phyloP scores from a whole-genome alignment of 2,113 vertebrate genomes.

The Festucalex cinctus region DNA sequence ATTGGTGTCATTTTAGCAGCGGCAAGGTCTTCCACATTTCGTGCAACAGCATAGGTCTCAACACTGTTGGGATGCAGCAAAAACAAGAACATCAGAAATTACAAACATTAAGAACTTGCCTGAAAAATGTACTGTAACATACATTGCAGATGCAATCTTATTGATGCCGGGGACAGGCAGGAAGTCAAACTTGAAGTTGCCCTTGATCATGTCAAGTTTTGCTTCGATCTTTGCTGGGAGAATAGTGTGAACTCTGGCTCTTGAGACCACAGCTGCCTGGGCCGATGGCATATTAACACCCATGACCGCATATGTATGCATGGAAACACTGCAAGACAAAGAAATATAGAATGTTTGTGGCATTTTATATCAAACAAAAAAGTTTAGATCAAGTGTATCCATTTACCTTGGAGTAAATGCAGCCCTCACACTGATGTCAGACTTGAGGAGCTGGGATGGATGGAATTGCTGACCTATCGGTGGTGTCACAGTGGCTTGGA shows the following conservation, averaged over 20 bases:
- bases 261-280: slow-evolving; percentile 74
- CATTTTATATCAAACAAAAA: too few species aligned
- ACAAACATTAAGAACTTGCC: neutral
- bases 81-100: neutral
- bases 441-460: slow-evolving; percentile 57
- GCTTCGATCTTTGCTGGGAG: slow-evolving; percentile 69
- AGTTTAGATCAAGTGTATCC: neutral
- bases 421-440: slow-evolving; percentile 61
- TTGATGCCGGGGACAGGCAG: slow-evolving; percentile 60
- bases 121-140: slow-evolving; percentile 19
- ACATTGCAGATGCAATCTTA: slow-evolving; percentile 69
- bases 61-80: slow-evolving; percentile 57
- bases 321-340: slow-evolving; percentile 65
- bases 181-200: slow-evolving; percentile 74
- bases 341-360: slow-evolving; percentile 12
- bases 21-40: slow-evolving; percentile 73
- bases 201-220: slow-evolving; percentile 70
- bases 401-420: slow-evolving; percentile 66
- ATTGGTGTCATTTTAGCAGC: slow-evolving; percentile 68
- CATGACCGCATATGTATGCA: slow-evolving; percentile 74
- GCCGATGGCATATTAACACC: slow-evolving; percentile 79
- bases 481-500: slow-evolving; percentile 56
- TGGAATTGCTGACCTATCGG: slow-evolving; percentile 48
- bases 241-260: slow-evolving; percentile 55
- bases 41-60: slow-evolving; percentile 74